These are phyloP conservation scores for Heliconius sara DNA, from an alignment of 2,888 invertebrate species.

Conservation along the genomic window DNA sequence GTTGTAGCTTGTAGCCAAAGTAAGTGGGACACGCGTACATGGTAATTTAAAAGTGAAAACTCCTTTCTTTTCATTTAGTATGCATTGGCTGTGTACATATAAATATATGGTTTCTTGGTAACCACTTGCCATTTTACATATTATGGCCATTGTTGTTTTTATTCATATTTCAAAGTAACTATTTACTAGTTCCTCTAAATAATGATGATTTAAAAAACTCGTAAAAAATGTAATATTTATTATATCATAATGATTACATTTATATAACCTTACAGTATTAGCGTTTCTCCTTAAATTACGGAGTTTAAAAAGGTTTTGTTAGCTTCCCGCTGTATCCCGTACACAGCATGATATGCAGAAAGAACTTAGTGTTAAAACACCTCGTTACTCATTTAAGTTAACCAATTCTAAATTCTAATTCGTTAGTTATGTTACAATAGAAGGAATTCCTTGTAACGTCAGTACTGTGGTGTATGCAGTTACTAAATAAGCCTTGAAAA, in stretches of 20 bases:
- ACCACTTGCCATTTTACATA: slow-evolving; percentile 3
- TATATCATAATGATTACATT: not conserved
- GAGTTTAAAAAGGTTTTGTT: not conserved
- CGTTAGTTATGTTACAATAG: not conserved
- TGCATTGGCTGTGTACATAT: slow-evolving; percentile 12
- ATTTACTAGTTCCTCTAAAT: not conserved
- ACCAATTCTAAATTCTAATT: not conserved
- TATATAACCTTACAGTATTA: not conserved
- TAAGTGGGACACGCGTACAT: slow-evolving; percentile 24
- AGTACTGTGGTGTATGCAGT: not conserved
- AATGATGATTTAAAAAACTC: not conserved
- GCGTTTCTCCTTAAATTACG: not conserved
- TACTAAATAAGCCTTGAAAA: slow-evolving; percentile 48
- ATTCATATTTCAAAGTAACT: not conserved
- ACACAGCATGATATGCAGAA: no score
- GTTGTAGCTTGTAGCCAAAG: slow-evolving; percentile 16
- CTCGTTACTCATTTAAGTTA: no score
- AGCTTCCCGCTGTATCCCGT: no score
- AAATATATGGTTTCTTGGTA: slow-evolving; percentile 20
- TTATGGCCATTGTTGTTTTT: not conserved
- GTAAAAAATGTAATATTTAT: no score
- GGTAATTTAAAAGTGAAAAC: slow-evolving; percentile 31
- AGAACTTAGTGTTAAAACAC: no score
- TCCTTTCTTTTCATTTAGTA: slow-evolving; percentile 29
- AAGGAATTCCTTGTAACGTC: not conserved